Conservation (phyloP, 2,888 invertebrate species). For the Eupithecia tripunctaria region DNA sequence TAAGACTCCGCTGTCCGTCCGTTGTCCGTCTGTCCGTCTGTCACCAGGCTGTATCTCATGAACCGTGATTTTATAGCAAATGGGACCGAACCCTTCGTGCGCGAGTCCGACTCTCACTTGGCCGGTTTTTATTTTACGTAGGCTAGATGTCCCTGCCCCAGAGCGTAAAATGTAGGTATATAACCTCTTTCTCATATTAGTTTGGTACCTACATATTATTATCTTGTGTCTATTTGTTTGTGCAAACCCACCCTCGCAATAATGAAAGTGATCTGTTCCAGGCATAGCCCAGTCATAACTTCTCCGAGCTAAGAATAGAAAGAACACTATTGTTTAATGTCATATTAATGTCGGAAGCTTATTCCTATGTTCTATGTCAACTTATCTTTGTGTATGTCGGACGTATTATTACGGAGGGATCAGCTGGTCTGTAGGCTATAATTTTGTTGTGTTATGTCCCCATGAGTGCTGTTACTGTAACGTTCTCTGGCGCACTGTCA, state of each 20-base stretch:
- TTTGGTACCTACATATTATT: neutral
- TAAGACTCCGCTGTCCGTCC: too few relatives aligned
- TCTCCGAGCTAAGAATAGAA: conserved; percentile 18
- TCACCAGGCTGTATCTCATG: too few relatives aligned
- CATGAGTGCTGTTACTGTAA: conserved; percentile 78
- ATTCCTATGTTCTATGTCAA: neutral
- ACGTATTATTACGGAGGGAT: neutral
- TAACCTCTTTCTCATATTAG: neutral
- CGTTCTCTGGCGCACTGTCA: conserved; percentile 65
- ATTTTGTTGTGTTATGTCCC: conserved; percentile 55
- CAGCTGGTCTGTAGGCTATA: conserved; percentile 16
- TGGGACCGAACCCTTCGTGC: too few relatives aligned
- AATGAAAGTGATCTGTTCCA: conserved; percentile 6
- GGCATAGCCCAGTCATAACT: conserved; percentile 14
- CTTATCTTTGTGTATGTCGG: neutral
- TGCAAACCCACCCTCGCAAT: conserved; percentile 4
- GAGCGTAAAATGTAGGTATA: too few relatives aligned
- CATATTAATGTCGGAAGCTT: neutral
- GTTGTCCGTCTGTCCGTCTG: too few relatives aligned
- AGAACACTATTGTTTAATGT: conserved; percentile 18
- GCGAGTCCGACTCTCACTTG: too few relatives aligned
- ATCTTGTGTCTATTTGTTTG: neutral
- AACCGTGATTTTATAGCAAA: too few relatives aligned
- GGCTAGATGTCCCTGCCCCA: too few relatives aligned
- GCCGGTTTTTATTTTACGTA: too few relatives aligned